Percentiles rank a stretch among this genome's conserved stretches.
Evolutionary conservation across 2,888 invertebrate genomes (phyloP).

Genomic region (Cancer borealis): DNA sequence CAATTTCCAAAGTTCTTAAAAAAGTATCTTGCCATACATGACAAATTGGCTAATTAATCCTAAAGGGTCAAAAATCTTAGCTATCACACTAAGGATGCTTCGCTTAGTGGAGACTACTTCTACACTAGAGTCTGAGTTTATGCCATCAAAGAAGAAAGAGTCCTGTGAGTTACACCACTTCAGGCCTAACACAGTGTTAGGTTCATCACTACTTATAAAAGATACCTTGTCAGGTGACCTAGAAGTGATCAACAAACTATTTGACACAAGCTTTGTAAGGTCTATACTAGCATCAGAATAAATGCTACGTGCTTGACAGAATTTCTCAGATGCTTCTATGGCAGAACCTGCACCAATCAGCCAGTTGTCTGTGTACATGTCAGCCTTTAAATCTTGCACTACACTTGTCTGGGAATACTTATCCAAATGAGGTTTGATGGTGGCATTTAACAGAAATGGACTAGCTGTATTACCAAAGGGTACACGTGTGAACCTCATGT

Average conservation of each 20-base stretch:
- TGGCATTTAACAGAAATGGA: not conserved
- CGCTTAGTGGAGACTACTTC: conserved; percentile 54
- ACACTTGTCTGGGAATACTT: conserved; percentile 23
- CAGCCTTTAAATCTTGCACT: conserved; percentile 35
- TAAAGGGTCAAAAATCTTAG: too few relatives aligned
- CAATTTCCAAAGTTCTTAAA: too few relatives aligned
- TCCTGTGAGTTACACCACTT: conserved; percentile 39
- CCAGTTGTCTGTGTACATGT: not conserved
- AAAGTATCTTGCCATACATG: too few relatives aligned
- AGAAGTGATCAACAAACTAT: conserved; percentile 59
- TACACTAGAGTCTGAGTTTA: conserved; percentile 41
- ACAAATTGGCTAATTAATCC: not conserved
- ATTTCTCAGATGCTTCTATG: too few relatives aligned
- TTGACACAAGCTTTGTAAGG: conserved; percentile 62
- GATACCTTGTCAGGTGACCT: conserved; percentile 39
- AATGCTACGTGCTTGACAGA: too few relatives aligned
- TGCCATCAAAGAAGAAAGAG: conserved; percentile 55
- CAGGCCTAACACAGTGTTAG: too few relatives aligned
- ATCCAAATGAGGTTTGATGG: not conserved
- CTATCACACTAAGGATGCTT: conserved; percentile 16
- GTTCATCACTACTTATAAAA: conserved; percentile 4
- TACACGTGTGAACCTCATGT: conserved; percentile 5
- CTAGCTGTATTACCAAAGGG: too few relatives aligned
- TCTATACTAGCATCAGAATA: conserved; percentile 48
- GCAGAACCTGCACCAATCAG: too few relatives aligned